Base-by-base conservation (phyloP, 2,888 invertebrate species). In the Ryuthela nishihirai region DNA sequence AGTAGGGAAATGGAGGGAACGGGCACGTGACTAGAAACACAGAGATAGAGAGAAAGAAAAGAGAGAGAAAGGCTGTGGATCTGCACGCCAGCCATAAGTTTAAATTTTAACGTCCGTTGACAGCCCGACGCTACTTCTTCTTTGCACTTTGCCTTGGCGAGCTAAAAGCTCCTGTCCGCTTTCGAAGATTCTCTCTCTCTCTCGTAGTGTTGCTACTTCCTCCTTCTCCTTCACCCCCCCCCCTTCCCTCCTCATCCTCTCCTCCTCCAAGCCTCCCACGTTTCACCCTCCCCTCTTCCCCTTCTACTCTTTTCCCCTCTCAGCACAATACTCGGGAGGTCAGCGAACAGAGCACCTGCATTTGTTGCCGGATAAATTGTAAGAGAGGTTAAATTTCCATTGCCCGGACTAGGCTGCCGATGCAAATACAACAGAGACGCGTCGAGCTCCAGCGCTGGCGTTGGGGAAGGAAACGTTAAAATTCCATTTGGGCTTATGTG, bases 381-480 rank as follows among this genome's bases (percentile, higher is more conserved):
- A 44, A 36, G 24, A 44, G 55, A 48, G 55, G 55, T 48, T 48
- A 49, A 55, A 48, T 54, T 54, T 54, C 43, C 45, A 34, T 48
- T 24, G 35, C 34, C 25, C 17, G n/a, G n/a, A n/a, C n/a, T n/a
- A n/a, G n/a, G n/a, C n/a, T n/a, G n/a, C n/a, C n/a, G n/a, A n/a
- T n/a, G n/a, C n/a, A n/a, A n/a, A n/a, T n/a, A n/a, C n/a, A n/a
- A n/a, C n/a, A n/a, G n/a, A n/a, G n/a, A n/a, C 34, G n/a, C 34
- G 34, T 34, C 17, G n/a, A 17, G 34, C 39, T 20, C 21, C 39
- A 21, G 21, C 39, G 21, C 20, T 12, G 21, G 39, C n/a, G n/a
- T n/a, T n/a, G n/a, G n/a, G n/a, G n/a, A n/a, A n/a, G n/a, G n/a
- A 54, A 60, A 60, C 60, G 60, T 60, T 60, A 60, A 60, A 61